Conservation (phyloP, 1,140 invertebrate genomes). For the Aplysia californica region DNA sequence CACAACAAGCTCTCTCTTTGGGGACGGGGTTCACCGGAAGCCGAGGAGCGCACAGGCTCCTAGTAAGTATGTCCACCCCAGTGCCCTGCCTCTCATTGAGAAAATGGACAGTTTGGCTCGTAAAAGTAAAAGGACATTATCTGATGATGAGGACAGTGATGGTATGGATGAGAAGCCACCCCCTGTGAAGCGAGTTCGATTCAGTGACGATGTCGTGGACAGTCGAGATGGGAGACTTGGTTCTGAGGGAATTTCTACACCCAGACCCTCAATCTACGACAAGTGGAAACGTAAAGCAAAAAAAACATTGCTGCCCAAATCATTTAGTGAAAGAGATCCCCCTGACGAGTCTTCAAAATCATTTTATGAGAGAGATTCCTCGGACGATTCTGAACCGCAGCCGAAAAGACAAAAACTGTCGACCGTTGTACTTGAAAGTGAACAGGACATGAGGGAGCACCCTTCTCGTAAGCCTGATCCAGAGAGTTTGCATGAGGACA, state of each 20-base stretch:
- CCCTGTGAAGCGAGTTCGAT: conserved; percentile 6
- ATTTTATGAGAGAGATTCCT: background rate
- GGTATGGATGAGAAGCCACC: background rate
- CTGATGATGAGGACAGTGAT: background rate
- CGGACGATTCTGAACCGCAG: background rate
- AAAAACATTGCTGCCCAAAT: no score
- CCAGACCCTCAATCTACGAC: no score
- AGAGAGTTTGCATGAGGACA: background rate
- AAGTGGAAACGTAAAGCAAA: no score
- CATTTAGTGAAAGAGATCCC: background rate
- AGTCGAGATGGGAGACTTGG: no score
- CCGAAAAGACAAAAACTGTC: background rate
- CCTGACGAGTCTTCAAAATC: background rate
- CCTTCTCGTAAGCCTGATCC: background rate
- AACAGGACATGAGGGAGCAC: background rate
- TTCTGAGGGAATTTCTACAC: no score
- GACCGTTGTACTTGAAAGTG: background rate
- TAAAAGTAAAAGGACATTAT: no score
- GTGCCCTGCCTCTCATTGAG: background rate
- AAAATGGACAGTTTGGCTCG: background rate
- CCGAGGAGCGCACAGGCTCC: background rate
- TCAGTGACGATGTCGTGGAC: conserved; percentile 18
- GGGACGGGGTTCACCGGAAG: background rate
- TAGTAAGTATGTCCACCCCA: background rate
- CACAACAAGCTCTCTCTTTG: background rate